Conservation (phyloP, 2,888 invertebrate genomes). For the Apotomis betuletana region DNA sequence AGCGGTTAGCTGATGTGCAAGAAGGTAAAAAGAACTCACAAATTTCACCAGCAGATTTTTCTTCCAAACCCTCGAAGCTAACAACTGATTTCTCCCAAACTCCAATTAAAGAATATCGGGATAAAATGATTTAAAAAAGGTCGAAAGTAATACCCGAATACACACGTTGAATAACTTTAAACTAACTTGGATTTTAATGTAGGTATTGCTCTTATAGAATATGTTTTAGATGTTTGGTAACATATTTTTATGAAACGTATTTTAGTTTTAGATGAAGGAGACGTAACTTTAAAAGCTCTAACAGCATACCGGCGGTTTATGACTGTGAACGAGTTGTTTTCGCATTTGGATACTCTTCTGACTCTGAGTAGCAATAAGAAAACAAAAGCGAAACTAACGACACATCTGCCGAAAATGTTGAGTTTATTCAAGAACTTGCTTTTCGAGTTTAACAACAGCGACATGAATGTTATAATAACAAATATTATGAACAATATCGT, state of each 20-base stretch:
- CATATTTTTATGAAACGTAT: slow-evolving; percentile 20
- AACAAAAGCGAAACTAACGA: slow-evolving; percentile 58
- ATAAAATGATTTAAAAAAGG: slow-evolving; percentile 38
- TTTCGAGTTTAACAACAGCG: slow-evolving; percentile 67
- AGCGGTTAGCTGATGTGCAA: slow-evolving; percentile 55
- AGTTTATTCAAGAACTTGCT: slow-evolving; percentile 63
- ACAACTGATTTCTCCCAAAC: background rate
- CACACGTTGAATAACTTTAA: slow-evolving; percentile 49
- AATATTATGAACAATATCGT: slow-evolving; percentile 67
- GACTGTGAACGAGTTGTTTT: slow-evolving; percentile 66
- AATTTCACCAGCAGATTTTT: background rate
- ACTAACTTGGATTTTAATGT: slow-evolving; percentile 35
- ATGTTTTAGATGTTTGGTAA: background rate
- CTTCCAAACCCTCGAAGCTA: background rate
- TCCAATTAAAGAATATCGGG: slow-evolving; percentile 6
- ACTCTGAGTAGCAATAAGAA: slow-evolving; percentile 56
- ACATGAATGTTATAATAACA: slow-evolving; percentile 68
- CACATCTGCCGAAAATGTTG: slow-evolving; percentile 57
- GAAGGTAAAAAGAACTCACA: slow-evolving; percentile 44
- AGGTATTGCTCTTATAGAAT: slow-evolving; percentile 12
- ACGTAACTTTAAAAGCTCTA: slow-evolving; percentile 59
- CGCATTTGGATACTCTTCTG: slow-evolving; percentile 64
- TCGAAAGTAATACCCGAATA: slow-evolving; percentile 56
- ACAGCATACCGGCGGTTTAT: slow-evolving; percentile 62
- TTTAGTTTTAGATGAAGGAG: slow-evolving; percentile 62